Evolutionary conservation across 2,797 vertebrate genomes (phyloP).

Genomic region (Coreius guichenoti): DNA sequence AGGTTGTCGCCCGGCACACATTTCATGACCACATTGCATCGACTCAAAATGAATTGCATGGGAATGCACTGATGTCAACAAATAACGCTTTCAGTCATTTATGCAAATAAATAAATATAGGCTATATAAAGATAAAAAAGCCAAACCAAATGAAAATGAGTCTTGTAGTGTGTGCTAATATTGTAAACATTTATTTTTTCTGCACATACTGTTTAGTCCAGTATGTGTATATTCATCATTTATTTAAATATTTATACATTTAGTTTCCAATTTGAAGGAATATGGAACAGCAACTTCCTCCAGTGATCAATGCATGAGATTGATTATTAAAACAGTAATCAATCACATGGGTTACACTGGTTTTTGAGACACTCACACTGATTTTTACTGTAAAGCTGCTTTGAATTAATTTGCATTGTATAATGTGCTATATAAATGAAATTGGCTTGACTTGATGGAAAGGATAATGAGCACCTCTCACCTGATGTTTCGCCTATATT

Average conservation of each 20-base stretch:
- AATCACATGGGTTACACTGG: neutral
- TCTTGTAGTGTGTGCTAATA: neutral
- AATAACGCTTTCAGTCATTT: neutral
- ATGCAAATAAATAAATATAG: neutral
- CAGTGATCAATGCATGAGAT: neutral
- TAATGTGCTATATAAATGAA: neutral
- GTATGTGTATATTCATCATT: neutral
- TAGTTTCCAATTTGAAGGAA: neutral
- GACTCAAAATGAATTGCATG: neutral
- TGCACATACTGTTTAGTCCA: neutral
- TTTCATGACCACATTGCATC: neutral
- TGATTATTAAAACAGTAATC: neutral
- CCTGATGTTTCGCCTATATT: neutral
- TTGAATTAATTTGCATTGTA: no score
- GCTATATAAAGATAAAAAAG: neutral
- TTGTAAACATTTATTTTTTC: neutral
- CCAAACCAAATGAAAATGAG: neutral
- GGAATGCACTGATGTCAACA: neutral
- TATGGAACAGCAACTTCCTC: neutral
- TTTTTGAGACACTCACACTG: neutral
- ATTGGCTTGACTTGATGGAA: neutral
- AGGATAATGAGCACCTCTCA: neutral
- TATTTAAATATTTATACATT: neutral
- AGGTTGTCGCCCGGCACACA: neutral
- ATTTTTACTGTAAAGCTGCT: neutral